phyloP scores from a whole-genome alignment of 2,797 vertebrate genomes.

The Hydrolagus colliei region DNA sequence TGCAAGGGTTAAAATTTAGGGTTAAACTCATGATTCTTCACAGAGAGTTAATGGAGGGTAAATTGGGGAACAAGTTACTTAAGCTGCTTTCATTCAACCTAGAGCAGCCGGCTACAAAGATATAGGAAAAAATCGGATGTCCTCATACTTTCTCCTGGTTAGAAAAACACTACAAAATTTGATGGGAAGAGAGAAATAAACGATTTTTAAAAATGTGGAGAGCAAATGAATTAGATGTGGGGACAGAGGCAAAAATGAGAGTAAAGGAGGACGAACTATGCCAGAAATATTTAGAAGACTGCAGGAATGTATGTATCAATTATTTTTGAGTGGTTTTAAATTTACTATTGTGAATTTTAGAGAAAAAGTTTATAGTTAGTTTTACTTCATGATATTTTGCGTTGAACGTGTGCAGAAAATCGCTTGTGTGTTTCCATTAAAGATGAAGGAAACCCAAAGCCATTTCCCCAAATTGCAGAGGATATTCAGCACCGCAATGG shows the following conservation, averaged over 20 bases:
- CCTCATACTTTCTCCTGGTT: neutral
- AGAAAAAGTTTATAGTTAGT: too few species aligned
- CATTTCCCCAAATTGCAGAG: neutral
- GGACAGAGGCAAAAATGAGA: neutral
- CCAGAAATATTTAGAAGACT: too few species aligned
- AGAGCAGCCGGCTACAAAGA: neutral
- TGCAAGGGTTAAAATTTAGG: too few species aligned
- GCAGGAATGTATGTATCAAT: neutral
- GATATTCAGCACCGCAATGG: neutral
- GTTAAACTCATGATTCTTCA: too few species aligned
- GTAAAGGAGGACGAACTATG: neutral
- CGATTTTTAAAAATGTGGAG: neutral
- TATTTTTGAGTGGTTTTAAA: neutral
- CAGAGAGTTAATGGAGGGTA: too few species aligned
- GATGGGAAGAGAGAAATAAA: neutral
- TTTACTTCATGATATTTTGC: neutral
- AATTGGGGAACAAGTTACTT: too few species aligned
- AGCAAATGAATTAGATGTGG: neutral
- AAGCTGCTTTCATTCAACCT: too few species aligned
- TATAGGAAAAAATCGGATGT: neutral
- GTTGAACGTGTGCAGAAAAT: neutral
- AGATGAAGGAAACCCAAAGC: neutral
- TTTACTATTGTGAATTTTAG: neutral
- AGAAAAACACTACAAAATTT: neutral
- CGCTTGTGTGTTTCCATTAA: neutral